Evolutionary conservation across 2,888 invertebrate genomes (phyloP), one percentile per base, ranked within the genome.

Genomic region (Tiliacea aurago): DNA sequence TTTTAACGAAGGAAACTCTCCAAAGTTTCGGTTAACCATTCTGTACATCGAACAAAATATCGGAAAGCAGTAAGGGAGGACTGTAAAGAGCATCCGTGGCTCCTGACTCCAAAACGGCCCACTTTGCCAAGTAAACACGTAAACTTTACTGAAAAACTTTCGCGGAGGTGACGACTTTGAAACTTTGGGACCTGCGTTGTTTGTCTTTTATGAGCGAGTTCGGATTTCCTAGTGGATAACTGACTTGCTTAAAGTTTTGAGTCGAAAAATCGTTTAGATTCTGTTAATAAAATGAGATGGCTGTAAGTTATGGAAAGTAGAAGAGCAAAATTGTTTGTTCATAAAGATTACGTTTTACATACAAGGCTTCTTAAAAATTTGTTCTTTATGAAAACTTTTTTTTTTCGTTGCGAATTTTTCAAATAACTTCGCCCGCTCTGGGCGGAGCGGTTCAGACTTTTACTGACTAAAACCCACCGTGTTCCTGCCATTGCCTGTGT

Each of bases 71-170:
- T 80, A 56, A 64, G 45, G 55, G 23, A 51, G 70, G 49, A 43
- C 83, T 84, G 85, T 89, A 88, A 90, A 90, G 83, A 89, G 85
- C 90, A 91, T 85, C 87, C 80, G 80, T 73, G 77, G 70, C 82
- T 81, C 84, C 86, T 88, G 88, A 87, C 85, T 88, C 85, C 58
- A 76, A 87, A 87, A 88, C 81, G 85, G 80, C 85, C 83, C 67
- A 82, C 81, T 84, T 81, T 68, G 66, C 70, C 45, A 76, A 86
- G 88, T 86, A 90, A 91, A 91, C 87, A 91, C 86, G 86, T 87
- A 78, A 86, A 88, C 89, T 91, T 89, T 83, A 84, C 83, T 83
- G 87, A 91, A 91, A 90, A 90, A 76, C 75, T 85, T 89, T 87
- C 45, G 64, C 51, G 10, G 78, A 90, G 87, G 90, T 90, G 91